Evolutionary conservation across 2,888 invertebrate genomes (phyloP).

Genomic region (Drosophila borborema): DNA sequence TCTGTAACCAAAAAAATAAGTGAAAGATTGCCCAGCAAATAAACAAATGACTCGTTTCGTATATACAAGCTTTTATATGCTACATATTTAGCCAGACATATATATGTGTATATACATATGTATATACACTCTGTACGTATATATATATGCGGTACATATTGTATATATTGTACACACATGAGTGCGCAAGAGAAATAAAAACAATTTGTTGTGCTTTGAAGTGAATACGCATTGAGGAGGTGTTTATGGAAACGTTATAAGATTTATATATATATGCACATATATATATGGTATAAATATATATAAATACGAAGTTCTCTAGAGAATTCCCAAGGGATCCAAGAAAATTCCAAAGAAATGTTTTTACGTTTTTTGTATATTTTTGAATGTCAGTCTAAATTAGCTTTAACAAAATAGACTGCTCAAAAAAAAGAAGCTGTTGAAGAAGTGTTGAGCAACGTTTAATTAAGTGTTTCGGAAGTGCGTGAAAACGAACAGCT

Average conservation of each 20-base stretch:
- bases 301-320: neutral
- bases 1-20: slow-evolving; percentile 7
- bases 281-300: neutral
- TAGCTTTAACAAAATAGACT: neutral
- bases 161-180: slow-evolving; percentile 25
- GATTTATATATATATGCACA: neutral
- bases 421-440: neutral
- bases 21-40: slow-evolving; percentile 33
- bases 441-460: neutral
- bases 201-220: slow-evolving; percentile 55
- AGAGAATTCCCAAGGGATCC: slow-evolving; percentile 51
- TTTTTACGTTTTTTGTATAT: slow-evolving; percentile 1
- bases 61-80: slow-evolving; percentile 16
- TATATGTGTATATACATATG: neutral
- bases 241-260: slow-evolving; percentile 50
- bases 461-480: slow-evolving; percentile 4
- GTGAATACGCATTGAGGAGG: slow-evolving; percentile 45
- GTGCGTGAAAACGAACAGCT: slow-evolving; percentile 3
- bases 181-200: slow-evolving; percentile 23
- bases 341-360: neutral
- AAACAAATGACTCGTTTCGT: slow-evolving; percentile 43
- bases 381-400: slow-evolving; percentile 4
- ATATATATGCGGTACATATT: neutral
- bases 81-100: neutral
- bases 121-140: neutral